Evolutionary conservation across 2,113 vertebrate genomes (phyloP).

Genomic region (Carlito syrichta): DNA sequence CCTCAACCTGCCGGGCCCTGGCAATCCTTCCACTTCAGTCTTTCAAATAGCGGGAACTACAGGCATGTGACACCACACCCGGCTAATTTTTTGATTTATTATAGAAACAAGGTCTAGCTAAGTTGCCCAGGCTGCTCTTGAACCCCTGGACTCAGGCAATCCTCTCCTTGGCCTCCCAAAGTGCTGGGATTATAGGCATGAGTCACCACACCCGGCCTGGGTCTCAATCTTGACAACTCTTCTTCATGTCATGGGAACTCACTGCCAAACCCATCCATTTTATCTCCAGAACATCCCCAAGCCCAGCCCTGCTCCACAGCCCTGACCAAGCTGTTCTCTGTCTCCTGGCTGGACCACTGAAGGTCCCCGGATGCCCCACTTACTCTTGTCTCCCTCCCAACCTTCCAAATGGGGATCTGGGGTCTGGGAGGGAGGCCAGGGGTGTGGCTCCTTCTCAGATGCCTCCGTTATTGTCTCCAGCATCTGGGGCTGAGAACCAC

Average conservation of each 20-base stretch:
- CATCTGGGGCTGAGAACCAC: not conserved
- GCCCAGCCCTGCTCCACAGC: fast-evolving
- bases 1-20: too few species aligned
- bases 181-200: too few species aligned
- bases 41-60: too few species aligned
- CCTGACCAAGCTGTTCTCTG: not conserved
- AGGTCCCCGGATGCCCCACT: fast-evolving
- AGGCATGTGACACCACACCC: too few species aligned
- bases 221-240: not conserved
- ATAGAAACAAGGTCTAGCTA: too few species aligned
- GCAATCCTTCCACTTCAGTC: too few species aligned
- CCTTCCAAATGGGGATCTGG: not conserved
- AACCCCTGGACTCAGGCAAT: too few species aligned
- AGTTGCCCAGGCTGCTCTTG: too few species aligned
- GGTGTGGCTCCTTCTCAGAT: not conserved
- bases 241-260: not conserved
- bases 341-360: not conserved
- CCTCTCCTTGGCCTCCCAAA: too few species aligned
- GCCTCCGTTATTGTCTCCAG: not conserved
- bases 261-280: not conserved
- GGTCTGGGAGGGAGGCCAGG: not conserved
- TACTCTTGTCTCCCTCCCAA: too few species aligned
- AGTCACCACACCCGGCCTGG: too few species aligned
- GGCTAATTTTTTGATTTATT: too few species aligned
- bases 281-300: not conserved